Evolutionary conservation across 2,888 invertebrate species (phyloP).

Genomic region (Venusia cambrica): DNA sequence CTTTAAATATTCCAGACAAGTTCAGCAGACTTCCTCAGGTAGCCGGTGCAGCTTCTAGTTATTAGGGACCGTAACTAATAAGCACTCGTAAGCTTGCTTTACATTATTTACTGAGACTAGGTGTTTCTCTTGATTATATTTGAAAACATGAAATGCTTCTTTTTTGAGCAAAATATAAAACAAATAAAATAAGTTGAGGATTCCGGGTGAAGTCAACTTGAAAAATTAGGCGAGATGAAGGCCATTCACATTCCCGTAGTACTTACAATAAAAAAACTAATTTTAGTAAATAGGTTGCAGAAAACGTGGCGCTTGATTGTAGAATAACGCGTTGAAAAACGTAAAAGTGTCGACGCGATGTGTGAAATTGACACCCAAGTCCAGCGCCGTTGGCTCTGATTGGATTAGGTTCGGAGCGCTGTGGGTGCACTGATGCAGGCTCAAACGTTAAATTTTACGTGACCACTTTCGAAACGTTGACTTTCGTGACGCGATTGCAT

Average conservation of each 20-base stretch:
- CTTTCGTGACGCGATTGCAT: constrained; percentile 66
- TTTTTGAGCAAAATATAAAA: too few species aligned
- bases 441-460: constrained; percentile 80
- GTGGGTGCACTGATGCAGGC: constrained; percentile 62
- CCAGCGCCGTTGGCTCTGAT: constrained; percentile 71
- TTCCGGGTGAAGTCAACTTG: constrained; percentile 12
- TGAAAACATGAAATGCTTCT: too few species aligned
- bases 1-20: constrained; percentile 66
- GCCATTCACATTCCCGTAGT: too few species aligned
- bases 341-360: constrained; percentile 39
- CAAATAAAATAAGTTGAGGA: too few species aligned
- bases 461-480: constrained; percentile 73
- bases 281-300: too few species aligned
- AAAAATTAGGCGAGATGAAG: too few species aligned
- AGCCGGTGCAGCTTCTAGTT: constrained; percentile 48
- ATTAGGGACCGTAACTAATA: constrained; percentile 75
- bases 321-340: constrained; percentile 19
- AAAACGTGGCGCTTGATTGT: constrained; percentile 9
- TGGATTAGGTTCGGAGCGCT: constrained; percentile 74
- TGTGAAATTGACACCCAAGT: constrained; percentile 69
- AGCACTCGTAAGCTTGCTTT: constrained; percentile 62
- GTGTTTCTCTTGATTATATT: too few species aligned
- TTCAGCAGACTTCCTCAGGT: constrained; percentile 44
- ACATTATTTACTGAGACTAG: constrained; percentile 68
- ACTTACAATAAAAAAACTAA: too few species aligned